phyloP scores from a whole-genome alignment of 35 echinoderm and acorn worm species.

The Ophiothrix spiculata region DNA sequence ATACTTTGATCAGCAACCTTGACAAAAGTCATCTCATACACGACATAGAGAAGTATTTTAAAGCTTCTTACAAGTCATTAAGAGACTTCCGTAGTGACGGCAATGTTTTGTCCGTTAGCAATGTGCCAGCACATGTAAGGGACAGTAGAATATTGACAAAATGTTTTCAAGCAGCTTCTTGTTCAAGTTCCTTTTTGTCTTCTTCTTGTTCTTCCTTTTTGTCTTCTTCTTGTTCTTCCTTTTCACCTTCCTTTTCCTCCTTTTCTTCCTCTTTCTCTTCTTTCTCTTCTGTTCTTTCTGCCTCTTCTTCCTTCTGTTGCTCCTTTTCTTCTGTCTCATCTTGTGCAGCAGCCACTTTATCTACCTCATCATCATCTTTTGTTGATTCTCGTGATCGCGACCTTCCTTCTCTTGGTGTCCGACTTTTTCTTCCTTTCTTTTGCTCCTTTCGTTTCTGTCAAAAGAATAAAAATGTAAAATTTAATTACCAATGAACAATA shows the following conservation, averaged over 20 bases:
- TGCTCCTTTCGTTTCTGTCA: constrained; percentile 36
- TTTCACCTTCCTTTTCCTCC: neutral
- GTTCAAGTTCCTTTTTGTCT: constrained; percentile 17
- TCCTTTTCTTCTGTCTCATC: neutral
- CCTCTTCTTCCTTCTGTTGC: neutral
- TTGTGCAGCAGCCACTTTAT: too few relatives aligned
- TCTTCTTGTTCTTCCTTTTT: constrained; percentile 27
- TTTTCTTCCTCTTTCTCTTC: neutral
- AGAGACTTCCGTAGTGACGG: too few relatives aligned
- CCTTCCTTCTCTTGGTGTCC: neutral
- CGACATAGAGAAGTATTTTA: too few relatives aligned
- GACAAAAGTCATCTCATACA: too few relatives aligned
- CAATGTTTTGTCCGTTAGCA: too few relatives aligned
- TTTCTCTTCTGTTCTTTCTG: constrained; percentile 25
- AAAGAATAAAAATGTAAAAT: too few relatives aligned
- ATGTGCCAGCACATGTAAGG: too few relatives aligned
- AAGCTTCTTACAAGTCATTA: too few relatives aligned
- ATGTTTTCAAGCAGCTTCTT: constrained; percentile 19
- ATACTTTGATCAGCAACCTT: too few relatives aligned
- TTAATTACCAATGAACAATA: too few relatives aligned
- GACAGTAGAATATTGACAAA: too few relatives aligned
- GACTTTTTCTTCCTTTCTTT: neutral
- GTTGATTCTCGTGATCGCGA: neutral
- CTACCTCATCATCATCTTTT: neutral
- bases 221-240: constrained; percentile 9